Evolutionary conservation across 2,888 invertebrate species (phyloP), one percentile per base, ranked within the genome.

Genomic region (Holacanthella duospinosa): DNA sequence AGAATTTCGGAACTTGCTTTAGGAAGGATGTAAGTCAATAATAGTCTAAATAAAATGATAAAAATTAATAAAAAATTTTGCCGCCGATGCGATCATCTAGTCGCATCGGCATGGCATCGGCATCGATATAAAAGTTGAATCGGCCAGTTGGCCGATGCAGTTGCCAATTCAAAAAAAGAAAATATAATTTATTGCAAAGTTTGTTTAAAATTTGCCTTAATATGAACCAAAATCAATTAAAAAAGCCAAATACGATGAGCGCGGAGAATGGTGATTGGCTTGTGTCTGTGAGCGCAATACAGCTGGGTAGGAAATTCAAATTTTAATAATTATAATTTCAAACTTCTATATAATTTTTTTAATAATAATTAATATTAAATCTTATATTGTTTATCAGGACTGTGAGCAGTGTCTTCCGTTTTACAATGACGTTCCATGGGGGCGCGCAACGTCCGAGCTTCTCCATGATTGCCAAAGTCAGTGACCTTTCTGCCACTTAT

Each of bases 381-480:
- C n/a, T n/a, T n/a, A n/a, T n/a, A n/a, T n/a, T n/a, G n/a, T n/a
- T n/a, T n/a, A n/a, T n/a, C n/a, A 88, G 0, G 93, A 96, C 75
- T 99, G 99, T 76, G 88, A 91, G 73, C 85, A 87, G 73, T 99
- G 99, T 77, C 78, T 88, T 68, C 93, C 94, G 64, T 91, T 94
- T 78, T 97, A 88, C 81, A 95, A 97, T 77, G 95, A 99, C 77
- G 87, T 88, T 28, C 96, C 97, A 1, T 99, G 97, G 97, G 86
- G 86, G 60, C 82, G 93, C 73, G 96, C 96, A 3, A 92, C 92
- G 1, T 87, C 88, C 0, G 82, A 82, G 60, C 88, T 94, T 76
- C 91, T 92, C 1, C 88, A 93, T 77, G 96, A 95, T 78, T 95
- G 95, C 80, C 87, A 89, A 83, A n/a, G n/a, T n/a, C n/a, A n/a